phyloP scores from a whole-genome alignment of 2,113 vertebrate genomes.

The Callopanchax toddi region DNA sequence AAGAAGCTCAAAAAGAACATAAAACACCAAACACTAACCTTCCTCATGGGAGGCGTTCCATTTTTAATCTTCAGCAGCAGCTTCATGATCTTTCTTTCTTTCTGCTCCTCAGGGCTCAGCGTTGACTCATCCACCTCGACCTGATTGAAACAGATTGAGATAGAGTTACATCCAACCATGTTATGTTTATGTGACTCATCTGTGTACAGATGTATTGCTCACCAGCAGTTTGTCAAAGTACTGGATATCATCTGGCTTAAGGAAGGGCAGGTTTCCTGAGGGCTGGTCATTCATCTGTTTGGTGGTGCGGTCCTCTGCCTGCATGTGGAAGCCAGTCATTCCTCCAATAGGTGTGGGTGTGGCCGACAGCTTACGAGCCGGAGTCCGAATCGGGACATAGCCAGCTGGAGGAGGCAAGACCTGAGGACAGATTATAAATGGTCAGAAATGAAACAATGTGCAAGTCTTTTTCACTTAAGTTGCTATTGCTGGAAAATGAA shows the following conservation, averaged over 20 bases:
- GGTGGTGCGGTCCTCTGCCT: conserved; percentile 92
- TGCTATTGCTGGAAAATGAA: not conserved
- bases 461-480: not conserved
- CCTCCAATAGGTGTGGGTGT: conserved; percentile 97
- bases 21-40: conserved; percentile 76
- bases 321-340: conserved; percentile 99
- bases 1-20: too few species aligned
- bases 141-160: conserved; percentile 65
- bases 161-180: not conserved
- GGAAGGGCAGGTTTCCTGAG: conserved; percentile 97
- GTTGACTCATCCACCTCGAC: conserved; percentile 99
- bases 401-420: conserved; percentile 96
- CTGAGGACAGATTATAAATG: conserved; percentile 60
- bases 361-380: conserved; percentile 94
- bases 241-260: conserved; percentile 98
- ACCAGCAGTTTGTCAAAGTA: conserved; percentile 99
- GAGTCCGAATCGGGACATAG: conserved; percentile 97
- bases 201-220: conserved; percentile 32
- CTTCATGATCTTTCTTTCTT: conserved; percentile 99
- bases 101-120: conserved; percentile 97
- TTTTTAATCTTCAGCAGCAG: conserved; percentile 98
- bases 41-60: conserved; percentile 98
- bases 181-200: too few species aligned
- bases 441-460: conserved; percentile 1
- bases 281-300: conserved; percentile 98